These are phyloP conservation scores for Rhinichthys klamathensis DNA, from an alignment of 2,113 vertebrate genomes.

Conservation along the genomic window DNA sequence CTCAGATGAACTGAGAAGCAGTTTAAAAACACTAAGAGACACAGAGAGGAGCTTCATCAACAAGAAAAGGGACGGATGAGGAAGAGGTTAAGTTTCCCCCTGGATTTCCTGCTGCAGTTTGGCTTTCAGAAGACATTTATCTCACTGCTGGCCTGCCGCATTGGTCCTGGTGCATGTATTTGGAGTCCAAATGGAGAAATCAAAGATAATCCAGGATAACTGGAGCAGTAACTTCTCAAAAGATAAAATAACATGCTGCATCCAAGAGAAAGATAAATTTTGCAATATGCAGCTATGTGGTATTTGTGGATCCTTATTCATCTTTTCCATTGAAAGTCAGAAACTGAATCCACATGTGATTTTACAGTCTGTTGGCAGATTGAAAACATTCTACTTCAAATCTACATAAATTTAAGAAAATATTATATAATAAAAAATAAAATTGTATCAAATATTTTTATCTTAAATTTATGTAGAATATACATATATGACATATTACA, in stretches of 20 bases:
- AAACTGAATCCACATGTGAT: not conserved
- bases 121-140: constrained; percentile 27
- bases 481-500: too few species aligned
- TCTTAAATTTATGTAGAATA: too few species aligned
- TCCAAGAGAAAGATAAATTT: constrained; percentile 1
- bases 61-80: not conserved
- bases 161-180: not conserved
- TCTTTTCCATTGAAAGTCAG: not conserved
- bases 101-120: constrained; percentile 27
- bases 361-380: not conserved
- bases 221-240: constrained; percentile 9
- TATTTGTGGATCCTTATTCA: not conserved
- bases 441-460: too few species aligned
- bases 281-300: not conserved
- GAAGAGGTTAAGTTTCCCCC: not conserved
- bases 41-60: not conserved
- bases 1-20: not conserved
- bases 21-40: not conserved
- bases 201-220: not conserved
- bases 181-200: not conserved
- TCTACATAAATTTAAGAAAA: too few species aligned
- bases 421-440: too few species aligned
- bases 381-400: not conserved
- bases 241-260: not conserved
- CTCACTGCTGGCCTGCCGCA: not conserved